Percentiles rank a stretch among this genome's conserved stretches.
These are phyloP conservation scores for Nephrocerus scutellatus DNA, from an alignment of 2,888 invertebrate species.

Conservation along the genomic window DNA sequence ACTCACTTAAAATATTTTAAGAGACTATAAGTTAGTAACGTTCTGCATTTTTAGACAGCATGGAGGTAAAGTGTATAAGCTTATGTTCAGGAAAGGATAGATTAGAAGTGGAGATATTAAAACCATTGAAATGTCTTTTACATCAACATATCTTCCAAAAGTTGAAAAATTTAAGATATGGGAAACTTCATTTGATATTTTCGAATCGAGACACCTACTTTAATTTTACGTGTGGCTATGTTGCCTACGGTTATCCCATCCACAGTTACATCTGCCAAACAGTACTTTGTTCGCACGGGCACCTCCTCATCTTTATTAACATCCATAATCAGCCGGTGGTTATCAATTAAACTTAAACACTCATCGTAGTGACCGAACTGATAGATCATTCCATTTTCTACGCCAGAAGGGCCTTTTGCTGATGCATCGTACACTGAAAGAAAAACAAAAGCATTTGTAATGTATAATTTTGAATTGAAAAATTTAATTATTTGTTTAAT, in stretches of 20 bases:
- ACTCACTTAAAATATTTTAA: too few species aligned
- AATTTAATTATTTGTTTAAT: too few species aligned
- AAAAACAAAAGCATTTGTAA: too few species aligned
- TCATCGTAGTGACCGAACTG: constrained; percentile 71
- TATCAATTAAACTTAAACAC: constrained; percentile 52
- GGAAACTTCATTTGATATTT: background rate
- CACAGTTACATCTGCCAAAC: constrained; percentile 53
- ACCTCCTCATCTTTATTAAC: constrained; percentile 8
- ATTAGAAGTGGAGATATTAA: too few species aligned
- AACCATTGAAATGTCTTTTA: too few species aligned
- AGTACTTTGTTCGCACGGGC: constrained; percentile 52
- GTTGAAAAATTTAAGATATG: background rate
- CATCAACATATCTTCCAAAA: too few species aligned
- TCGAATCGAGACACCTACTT: constrained; percentile 19
- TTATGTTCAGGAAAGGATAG: too few species aligned
- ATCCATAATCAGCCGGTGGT: constrained; percentile 9
- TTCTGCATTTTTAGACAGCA: too few species aligned
- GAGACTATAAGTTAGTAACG: too few species aligned
- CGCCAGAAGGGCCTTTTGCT: constrained; percentile 61
- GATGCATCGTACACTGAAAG: constrained; percentile 65
- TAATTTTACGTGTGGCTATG: constrained; percentile 23
- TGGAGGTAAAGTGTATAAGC: too few species aligned
- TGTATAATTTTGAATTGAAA: too few species aligned
- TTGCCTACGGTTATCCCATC: constrained; percentile 28
- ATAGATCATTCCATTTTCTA: constrained; percentile 60